Evolutionary conservation across 2,113 vertebrate genomes (phyloP).

Genomic region (Gasterosteus aculeatus): DNA sequence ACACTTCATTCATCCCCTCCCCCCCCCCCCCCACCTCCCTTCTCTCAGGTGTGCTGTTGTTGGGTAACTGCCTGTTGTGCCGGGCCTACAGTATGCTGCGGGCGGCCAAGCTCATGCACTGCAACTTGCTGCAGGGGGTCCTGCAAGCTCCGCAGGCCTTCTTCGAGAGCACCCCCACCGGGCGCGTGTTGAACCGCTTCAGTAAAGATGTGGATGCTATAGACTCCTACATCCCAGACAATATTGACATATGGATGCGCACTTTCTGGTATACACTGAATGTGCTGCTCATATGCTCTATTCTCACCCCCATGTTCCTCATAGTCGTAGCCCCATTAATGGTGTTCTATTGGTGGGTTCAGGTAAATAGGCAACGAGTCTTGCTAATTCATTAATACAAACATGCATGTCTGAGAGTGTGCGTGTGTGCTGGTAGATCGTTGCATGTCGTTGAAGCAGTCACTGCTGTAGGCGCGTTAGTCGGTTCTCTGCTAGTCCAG

Average conservation of each 20-base stretch:
- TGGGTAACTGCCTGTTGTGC: constrained; percentile 81
- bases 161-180: constrained; percentile 83
- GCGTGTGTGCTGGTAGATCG: constrained; percentile 51
- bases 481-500: constrained; percentile 43
- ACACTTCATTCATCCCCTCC: constrained; percentile 18
- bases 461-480: constrained; percentile 40
- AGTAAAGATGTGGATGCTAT: constrained; percentile 85
- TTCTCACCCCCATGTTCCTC: constrained; percentile 85
- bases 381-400: constrained; percentile 79
- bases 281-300: constrained; percentile 86
- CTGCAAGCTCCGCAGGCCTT: constrained; percentile 83
- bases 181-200: constrained; percentile 86
- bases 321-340: constrained; percentile 84
- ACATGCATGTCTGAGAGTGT: constrained; percentile 73
- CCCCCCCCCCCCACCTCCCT: constrained; percentile 14
- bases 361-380: constrained; percentile 84
- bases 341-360: constrained; percentile 87
- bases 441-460: constrained; percentile 40
- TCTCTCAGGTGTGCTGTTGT: constrained; percentile 81
- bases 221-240: constrained; percentile 82
- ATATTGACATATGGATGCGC: constrained; percentile 88
- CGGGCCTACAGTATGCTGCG: constrained; percentile 82
- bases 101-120: constrained; percentile 80
- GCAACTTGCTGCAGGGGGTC: constrained; percentile 79
- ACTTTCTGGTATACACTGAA: constrained; percentile 86